phyloP scores from a whole-genome alignment of 2,113 vertebrate species.

The Nipponia nippon region DNA sequence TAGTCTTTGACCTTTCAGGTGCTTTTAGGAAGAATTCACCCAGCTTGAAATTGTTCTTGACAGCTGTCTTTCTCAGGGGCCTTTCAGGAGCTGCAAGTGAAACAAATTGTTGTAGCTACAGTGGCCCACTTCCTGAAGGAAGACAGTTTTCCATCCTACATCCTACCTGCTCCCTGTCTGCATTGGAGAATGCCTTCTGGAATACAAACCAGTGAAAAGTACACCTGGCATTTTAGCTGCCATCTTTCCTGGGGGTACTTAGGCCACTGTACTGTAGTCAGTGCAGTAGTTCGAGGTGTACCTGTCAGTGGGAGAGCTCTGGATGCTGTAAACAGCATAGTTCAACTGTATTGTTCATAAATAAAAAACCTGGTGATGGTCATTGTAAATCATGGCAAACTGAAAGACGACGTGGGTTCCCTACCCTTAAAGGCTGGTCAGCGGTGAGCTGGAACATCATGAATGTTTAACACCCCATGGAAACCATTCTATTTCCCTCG shows the following conservation, averaged over 20 bases:
- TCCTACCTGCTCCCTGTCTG: background rate
- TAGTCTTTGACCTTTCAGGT: background rate
- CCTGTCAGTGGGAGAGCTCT: background rate
- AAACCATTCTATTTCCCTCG: rapidly evolving
- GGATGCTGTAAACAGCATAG: background rate
- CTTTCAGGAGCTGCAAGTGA: background rate
- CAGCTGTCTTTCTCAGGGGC: background rate
- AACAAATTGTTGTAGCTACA: background rate
- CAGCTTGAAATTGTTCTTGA: background rate
- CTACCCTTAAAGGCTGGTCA: background rate
- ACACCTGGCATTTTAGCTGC: background rate
- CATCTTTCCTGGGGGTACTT: background rate
- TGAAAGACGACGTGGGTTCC: background rate
- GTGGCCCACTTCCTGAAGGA: background rate
- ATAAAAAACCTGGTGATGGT: background rate
- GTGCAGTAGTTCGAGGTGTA: background rate
- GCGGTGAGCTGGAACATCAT: background rate
- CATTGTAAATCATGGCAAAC: background rate
- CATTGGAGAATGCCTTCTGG: background rate
- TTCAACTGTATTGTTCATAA: background rate
- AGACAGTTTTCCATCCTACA: background rate
- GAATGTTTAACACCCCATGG: background rate
- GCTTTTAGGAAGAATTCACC: background rate
- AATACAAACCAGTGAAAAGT: background rate
- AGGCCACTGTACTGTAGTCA: background rate